These are phyloP conservation scores for Zelleria hepariella DNA, from an alignment of 2,888 invertebrate species.

Conservation along the genomic window DNA sequence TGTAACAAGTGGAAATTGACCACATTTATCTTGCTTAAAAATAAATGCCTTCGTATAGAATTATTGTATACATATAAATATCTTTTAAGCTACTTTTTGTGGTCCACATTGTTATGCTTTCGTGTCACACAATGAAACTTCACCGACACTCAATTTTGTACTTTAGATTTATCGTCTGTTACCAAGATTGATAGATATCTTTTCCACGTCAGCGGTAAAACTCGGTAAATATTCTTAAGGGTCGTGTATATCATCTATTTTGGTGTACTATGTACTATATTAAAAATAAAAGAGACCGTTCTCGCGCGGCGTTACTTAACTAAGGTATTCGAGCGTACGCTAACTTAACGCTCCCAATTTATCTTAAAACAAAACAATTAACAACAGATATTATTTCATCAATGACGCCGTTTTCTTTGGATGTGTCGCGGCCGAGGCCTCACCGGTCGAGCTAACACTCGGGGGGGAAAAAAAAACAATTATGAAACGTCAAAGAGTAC, in stretches of 20 bases:
- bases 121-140: conserved; percentile 44
- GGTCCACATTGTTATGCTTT: conserved; percentile 63
- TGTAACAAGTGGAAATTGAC: background rate
- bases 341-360: conserved; percentile 9
- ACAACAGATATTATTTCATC: conserved; percentile 51
- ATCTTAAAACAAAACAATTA: conserved; percentile 26
- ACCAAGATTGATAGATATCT: conserved; percentile 14
- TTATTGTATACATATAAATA: conserved; percentile 19
- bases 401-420: conserved; percentile 57
- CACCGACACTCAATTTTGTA: conserved; percentile 50
- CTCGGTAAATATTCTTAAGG: background rate
- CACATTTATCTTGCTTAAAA: background rate
- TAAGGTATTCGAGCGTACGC: background rate
- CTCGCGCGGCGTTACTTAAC: background rate
- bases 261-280: background rate
- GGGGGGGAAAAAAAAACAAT: conserved; percentile 14
- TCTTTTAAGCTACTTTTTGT: conserved; percentile 19
- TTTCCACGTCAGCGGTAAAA: background rate
- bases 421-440: conserved; percentile 27
- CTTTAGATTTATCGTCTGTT: conserved; percentile 47
- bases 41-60: conserved; percentile 2
- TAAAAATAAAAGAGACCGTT: background rate
- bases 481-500: conserved; percentile 32
- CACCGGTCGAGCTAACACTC: conserved; percentile 17
- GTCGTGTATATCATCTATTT: background rate